phyloP scores from a whole-genome alignment of 2,888 invertebrate species.

The Microctonus hyperodae region DNA sequence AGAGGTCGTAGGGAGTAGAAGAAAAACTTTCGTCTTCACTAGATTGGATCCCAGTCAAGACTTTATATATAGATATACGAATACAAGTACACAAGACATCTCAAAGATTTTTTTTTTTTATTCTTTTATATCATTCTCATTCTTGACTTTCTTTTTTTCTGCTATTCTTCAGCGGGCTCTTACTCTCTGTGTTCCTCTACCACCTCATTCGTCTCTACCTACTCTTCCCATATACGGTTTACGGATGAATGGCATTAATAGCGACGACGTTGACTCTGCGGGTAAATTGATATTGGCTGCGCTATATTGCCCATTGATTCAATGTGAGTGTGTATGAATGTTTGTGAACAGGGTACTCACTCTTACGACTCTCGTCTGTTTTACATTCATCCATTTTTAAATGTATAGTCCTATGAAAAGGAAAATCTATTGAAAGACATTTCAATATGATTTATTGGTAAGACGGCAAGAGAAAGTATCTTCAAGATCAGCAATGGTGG shows the following conservation, averaged over 20 bases:
- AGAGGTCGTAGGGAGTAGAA: slow-evolving; percentile 37
- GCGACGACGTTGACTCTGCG: slow-evolving; percentile 46
- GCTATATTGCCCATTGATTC: slow-evolving; percentile 59
- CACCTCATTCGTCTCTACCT: slow-evolving; percentile 29
- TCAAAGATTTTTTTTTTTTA: not conserved
- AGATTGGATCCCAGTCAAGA: slow-evolving; percentile 41
- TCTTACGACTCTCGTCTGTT: not conserved
- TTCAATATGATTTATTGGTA: not conserved
- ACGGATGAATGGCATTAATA: slow-evolving; percentile 48
- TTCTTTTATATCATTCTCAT: slow-evolving; percentile 34
- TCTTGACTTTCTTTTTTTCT: slow-evolving; percentile 27
- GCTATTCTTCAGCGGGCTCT: not conserved
- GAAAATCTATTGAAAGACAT: slow-evolving; percentile 6
- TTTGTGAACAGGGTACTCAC: not conserved
- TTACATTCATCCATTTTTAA: slow-evolving; percentile 13
- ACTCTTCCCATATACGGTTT: slow-evolving; percentile 29
- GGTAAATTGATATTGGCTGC: slow-evolving; percentile 56
- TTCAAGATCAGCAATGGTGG: not conserved
- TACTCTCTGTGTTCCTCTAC: slow-evolving; percentile 6
- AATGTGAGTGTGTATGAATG: slow-evolving; percentile 48
- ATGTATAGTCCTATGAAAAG: not conserved
- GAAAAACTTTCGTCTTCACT: slow-evolving; percentile 51
- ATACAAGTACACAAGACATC: not conserved
- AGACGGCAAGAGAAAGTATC: not conserved
- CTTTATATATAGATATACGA: no score